These are phyloP conservation scores for Drosophila parthenogenetica DNA, from an alignment of 2,888 invertebrate genomes.

Conservation along the genomic window DNA sequence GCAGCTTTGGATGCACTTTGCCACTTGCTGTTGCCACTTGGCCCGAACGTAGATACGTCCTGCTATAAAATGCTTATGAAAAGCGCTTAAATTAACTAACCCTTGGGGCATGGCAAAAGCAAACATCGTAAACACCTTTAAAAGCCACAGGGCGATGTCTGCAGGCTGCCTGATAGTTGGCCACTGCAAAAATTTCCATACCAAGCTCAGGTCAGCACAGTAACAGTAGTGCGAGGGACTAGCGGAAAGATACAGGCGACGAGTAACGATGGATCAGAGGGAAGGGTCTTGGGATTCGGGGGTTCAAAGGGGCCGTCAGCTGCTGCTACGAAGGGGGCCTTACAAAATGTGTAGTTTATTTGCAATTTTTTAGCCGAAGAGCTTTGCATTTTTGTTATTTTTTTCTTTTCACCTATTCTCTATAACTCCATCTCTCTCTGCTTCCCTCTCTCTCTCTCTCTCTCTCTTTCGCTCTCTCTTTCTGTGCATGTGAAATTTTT, in stretches of 20 bases:
- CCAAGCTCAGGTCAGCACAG: constrained; percentile 41
- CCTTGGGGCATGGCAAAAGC: constrained; percentile 51
- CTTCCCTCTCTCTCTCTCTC: constrained; percentile 5
- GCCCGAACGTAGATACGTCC: constrained; percentile 17
- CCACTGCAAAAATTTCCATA: constrained; percentile 71
- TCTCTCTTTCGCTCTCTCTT: constrained; percentile 11
- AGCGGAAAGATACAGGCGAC: too few species aligned
- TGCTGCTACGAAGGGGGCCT: constrained; percentile 20
- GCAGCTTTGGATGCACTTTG: constrained; percentile 54
- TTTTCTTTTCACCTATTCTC: constrained; percentile 19
- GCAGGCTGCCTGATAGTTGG: constrained; percentile 72
- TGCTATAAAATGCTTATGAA: constrained; percentile 74
- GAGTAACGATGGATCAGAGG: background rate
- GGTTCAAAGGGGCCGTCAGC: background rate
- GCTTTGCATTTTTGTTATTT: constrained; percentile 68
- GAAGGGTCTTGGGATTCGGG: background rate
- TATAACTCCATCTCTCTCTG: constrained; percentile 4
- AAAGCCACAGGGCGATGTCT: constrained; percentile 68
- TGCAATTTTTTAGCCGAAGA: constrained; percentile 78
- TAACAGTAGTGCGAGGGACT: background rate
- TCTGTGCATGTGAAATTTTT: constrained; percentile 69
- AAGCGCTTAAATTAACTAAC: constrained; percentile 78
- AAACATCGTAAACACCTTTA: constrained; percentile 78
- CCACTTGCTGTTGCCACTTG: constrained; percentile 51
- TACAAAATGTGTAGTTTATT: constrained; percentile 76